A percentile compares a stretch with the other conserved stretches of the same genome.
These are phyloP conservation scores for Drosophila gunungcola DNA, from an alignment of 1,140 invertebrate species.

Conservation along the genomic window DNA sequence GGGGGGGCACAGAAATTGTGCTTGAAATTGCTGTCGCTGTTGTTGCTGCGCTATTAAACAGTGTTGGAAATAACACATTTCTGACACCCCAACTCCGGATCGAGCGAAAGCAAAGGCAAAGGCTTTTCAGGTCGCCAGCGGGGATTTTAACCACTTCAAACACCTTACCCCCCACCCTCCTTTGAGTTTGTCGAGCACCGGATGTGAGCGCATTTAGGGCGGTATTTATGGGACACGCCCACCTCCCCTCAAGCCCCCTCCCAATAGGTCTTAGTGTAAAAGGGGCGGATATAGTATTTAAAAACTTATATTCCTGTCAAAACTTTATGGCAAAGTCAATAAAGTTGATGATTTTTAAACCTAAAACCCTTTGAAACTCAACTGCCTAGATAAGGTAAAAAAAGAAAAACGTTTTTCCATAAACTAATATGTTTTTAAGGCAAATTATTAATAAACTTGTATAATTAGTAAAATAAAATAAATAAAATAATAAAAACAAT, in stretches of 20 bases:
- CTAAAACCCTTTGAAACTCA: not conserved
- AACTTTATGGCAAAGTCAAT: not conserved
- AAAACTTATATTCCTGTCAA: not conserved
- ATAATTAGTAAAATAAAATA: no score
- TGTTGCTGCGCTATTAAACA: constrained; percentile 65
- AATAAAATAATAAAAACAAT: not conserved
- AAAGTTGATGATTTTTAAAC: not conserved
- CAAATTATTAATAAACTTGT: no score
- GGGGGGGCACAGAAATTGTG: not conserved
- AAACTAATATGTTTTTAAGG: no score
- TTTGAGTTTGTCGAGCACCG: constrained; percentile 41
- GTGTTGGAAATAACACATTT: constrained; percentile 74
- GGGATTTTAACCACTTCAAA: constrained; percentile 7
- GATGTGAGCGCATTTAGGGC: constrained; percentile 68
- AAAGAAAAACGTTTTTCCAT: no score
- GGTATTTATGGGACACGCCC: constrained; percentile 52
- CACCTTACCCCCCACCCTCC: not conserved
- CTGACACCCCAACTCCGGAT: constrained; percentile 61
- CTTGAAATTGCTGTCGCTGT: constrained; percentile 45
- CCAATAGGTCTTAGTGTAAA: constrained; percentile 12
- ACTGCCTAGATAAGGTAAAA: no score
- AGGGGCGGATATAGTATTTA: not conserved
- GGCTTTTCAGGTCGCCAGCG: constrained; percentile 29
- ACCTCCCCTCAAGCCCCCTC: not conserved
- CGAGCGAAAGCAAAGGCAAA: constrained; percentile 20